Percentiles rank a stretch among this genome's conserved stretches.
Conservation (phyloP, 2,113 vertebrate species). For the Butorides virescens region DNA sequence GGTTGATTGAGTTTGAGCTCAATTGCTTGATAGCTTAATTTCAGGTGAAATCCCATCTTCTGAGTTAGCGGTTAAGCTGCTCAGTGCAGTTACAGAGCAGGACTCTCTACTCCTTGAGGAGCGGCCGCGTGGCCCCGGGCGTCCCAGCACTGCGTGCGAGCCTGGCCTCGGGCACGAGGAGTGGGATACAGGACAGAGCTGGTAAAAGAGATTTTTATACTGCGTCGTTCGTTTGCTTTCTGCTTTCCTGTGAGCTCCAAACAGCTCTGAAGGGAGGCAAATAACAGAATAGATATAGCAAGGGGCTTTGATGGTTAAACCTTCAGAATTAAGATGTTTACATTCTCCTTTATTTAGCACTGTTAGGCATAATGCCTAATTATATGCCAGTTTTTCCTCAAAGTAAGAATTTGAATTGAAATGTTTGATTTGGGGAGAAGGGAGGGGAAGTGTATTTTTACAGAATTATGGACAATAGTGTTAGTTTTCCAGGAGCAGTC, state of each 20-base stretch:
- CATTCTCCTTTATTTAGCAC: constrained; percentile 65
- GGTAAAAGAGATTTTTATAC: background rate
- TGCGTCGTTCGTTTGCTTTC: background rate
- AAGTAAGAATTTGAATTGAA: constrained; percentile 54
- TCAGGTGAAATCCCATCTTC: constrained; percentile 69
- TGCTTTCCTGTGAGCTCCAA: background rate
- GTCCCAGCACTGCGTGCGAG: background rate
- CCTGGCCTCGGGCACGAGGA: background rate
- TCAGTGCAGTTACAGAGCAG: constrained; percentile 19
- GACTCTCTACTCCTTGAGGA: constrained; percentile 28
- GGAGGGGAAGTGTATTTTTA: constrained; percentile 41
- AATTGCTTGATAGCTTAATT: constrained; percentile 69
- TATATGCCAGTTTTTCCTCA: constrained; percentile 60
- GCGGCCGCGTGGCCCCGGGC: background rate
- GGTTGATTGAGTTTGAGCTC: constrained; percentile 70
- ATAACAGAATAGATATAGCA: background rate
- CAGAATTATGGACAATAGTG: constrained; percentile 54
- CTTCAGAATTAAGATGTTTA: constrained; percentile 65
- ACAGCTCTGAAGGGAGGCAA: background rate
- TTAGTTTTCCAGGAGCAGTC: constrained; percentile 55
- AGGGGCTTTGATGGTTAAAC: constrained; percentile 51
- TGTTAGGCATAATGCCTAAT: constrained; percentile 66
- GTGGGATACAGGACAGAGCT: background rate
- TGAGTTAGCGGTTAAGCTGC: constrained; percentile 35
- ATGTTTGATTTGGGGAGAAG: constrained; percentile 55